Conservation (phyloP, 2,113 vertebrate species). For the cat (Felis catus) region F.catus_Fca126_mat1.0 CM031419.1:32964001-32964500, state of each 20-base stretch:
- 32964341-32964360: neutral
- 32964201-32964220: neutral
- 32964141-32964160: conserved; percentile 39
- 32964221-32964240: neutral
- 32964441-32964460: neutral
- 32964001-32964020: neutral
- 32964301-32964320: neutral
- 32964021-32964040: neutral
- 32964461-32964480: neutral
- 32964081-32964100: neutral
- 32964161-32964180: conserved; percentile 40
- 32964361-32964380: neutral
- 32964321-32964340: conserved; percentile 5
- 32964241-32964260: neutral
- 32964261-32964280: neutral
- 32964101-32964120: neutral
- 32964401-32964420: neutral
- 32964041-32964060: conserved; percentile 34
- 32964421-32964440: neutral
- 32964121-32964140: neutral
- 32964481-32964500: neutral
- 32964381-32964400: conserved; percentile 23
- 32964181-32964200: conserved; percentile 10
- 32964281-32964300: neutral
- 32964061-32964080: conserved; percentile 15